Base-by-base conservation (phyloP, 2,113 vertebrate genomes). In the Trogon surrucura region DNA sequence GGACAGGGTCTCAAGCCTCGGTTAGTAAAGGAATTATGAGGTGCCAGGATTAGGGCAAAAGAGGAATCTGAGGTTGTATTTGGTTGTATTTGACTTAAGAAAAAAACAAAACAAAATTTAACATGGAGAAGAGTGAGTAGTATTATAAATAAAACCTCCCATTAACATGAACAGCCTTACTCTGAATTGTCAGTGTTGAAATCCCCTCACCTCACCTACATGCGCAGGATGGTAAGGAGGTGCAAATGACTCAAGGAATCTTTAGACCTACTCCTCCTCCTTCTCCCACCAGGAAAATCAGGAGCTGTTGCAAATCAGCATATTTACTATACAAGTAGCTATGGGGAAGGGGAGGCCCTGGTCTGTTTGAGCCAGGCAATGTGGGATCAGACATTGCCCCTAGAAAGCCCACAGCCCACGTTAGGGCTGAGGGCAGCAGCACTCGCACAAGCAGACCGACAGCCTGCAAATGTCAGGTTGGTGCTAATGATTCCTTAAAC, bases 401-500 rank as follows among this genome's bases (percentile, higher is more conserved):
- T 5, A 7, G 20, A 56, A 85, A 78, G 50, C 26, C n/a, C 32
- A 26, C 29, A 56, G 53, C 29, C 61, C 2, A 0, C 2, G 0
- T 16, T 3, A 32, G 34, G 48, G 61, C 32, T 38, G 81, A 3
- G 4, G 47, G 84, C 25, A 30, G 48, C 30, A 71, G 34, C 60
- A 67, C 11, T 48, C 1, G 1, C 0, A 1, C 1, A 19, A 80
- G 45, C 54, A 70, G 30, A 74, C 10, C 11, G 12, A 44, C 26
- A 34, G 6, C 6, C 34, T 65, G 32, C 65, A 70, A 13, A 2
- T 1, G 17, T 11, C 38, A 22, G 7, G 32, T 6, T 9, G 41
- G 38, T 38, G 75, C 29, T 65, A 54, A 29, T 36, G 7, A 13
- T 2, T 53, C 17, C 50, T 38, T 17, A 34, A 47, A 11, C 17